These are phyloP conservation scores for Stylophora pistillata DNA, from an alignment of 64 coral and sea anemone species.

Conservation along the genomic window DNA sequence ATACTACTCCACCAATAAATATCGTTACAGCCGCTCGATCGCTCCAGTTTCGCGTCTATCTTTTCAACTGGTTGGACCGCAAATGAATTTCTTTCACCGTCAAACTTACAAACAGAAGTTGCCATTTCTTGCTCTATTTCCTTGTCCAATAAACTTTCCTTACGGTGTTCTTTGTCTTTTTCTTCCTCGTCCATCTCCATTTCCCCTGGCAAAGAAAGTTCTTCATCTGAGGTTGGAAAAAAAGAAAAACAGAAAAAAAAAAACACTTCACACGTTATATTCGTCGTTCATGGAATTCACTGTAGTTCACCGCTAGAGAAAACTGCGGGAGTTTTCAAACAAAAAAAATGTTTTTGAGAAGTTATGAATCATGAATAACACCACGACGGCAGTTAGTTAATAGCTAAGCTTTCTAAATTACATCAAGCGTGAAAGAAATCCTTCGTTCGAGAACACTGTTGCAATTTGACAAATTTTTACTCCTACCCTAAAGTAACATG, in stretches of 20 bases:
- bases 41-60: background rate
- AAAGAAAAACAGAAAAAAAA: background rate
- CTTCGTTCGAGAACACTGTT: constrained; percentile 6
- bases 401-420: constrained; percentile 29
- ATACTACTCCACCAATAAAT: constrained; percentile 68
- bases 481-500: background rate
- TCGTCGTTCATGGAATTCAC: background rate
- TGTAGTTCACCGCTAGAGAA: no score
- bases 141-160: background rate
- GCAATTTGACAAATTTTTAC: background rate
- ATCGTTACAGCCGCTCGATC: constrained; percentile 35
- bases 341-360: background rate
- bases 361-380: constrained; percentile 50
- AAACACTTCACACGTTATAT: background rate
- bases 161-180: background rate
- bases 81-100: background rate
- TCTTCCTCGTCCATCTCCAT: background rate
- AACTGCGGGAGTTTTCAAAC: no score
- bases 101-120: background rate
- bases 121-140: constrained; percentile 18
- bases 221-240: background rate
- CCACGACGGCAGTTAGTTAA: constrained; percentile 34
- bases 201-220: constrained; percentile 21
- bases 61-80: constrained; percentile 1
- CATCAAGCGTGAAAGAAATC: constrained; percentile 3